Base-by-base conservation (phyloP, 2,888 invertebrate species). In the Elmis aenea region DNA sequence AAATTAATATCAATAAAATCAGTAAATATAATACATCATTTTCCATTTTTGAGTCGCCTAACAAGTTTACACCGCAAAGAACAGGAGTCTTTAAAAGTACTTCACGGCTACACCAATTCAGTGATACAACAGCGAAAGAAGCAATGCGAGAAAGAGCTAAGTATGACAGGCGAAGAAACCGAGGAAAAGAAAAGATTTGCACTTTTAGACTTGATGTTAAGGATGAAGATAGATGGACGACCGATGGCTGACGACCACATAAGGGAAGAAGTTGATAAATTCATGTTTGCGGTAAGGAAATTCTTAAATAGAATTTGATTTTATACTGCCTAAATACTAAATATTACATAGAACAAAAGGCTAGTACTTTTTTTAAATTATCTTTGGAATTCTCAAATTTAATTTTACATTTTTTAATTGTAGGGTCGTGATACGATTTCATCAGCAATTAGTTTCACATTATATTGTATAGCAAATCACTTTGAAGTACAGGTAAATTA, bases 231-330 rank as follows among this genome's bases (percentile, higher is more conserved):
- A n/a, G 74, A 78, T 46, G 79, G 77, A 1, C 60, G 71, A 38
- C 73, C 71, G 3, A 62, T 84, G 24, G 72, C 72, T 5, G 74
- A 77, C 45, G 58, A 74, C 15, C 75, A 76, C 43, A 73, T 84
- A 26, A 69, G 78, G 33, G 79, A 82, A 56, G 81, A 84, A 67
- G 80, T 83, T 0, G 79, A 83, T 47, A 84, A 83, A 0, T 83
- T 84, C 49, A 78, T 83, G 77, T 84, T 84, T 61, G 83, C 76
- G 61, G 80, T 79, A 57, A 62, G 59, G n/a, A n/a, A n/a, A n/a
- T n/a, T n/a, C n/a, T n/a, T n/a, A n/a, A n/a, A n/a, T 53, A 23
- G n/a, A n/a, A n/a, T n/a, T n/a, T n/a, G n/a, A n/a, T n/a, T n/a
- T n/a, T n/a, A n/a, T n/a, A n/a, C n/a, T 21, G 2, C 14, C 10